Evolutionary conservation across 2,888 invertebrate species (phyloP).

Genomic region (Torymus aiolomorphi): DNA sequence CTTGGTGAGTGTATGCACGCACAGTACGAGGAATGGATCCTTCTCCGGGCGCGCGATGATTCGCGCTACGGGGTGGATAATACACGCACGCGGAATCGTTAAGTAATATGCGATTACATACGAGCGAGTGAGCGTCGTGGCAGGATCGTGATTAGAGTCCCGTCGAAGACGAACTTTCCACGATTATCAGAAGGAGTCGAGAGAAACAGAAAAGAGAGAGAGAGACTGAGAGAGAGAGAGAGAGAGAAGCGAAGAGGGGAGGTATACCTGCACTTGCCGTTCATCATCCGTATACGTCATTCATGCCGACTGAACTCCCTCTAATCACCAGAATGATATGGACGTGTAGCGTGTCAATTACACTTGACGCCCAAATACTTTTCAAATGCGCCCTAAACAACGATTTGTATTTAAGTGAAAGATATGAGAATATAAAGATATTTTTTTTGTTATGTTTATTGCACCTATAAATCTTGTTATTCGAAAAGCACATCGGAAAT

Average conservation of each 20-base stretch:
- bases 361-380: no score
- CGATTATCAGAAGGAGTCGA: slow-evolving; percentile 2
- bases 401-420: no score
- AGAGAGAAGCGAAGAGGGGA: background rate
- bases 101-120: slow-evolving; percentile 48
- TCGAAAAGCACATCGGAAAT: background rate
- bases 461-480: no score
- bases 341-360: slow-evolving; percentile 2
- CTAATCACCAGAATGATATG: slow-evolving; percentile 1
- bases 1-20: background rate
- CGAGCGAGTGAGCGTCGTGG: background rate
- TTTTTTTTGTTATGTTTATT: no score
- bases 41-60: slow-evolving; percentile 5
- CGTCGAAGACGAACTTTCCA: slow-evolving; percentile 14
- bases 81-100: slow-evolving; percentile 35
- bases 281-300: slow-evolving; percentile 21
- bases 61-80: slow-evolving; percentile 34
- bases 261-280: background rate
- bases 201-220: no score
- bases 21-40: slow-evolving; percentile 13
- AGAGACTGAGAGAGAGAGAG: no score
- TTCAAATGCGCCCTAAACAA: no score
- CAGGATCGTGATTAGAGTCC: slow-evolving; percentile 11
- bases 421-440: no score
- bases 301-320: background rate